Evolutionary conservation across 2,113 vertebrate species (phyloP), one percentile per base, ranked within the genome.

Genomic region (Brachyhypopomus occidentalis): DNA sequence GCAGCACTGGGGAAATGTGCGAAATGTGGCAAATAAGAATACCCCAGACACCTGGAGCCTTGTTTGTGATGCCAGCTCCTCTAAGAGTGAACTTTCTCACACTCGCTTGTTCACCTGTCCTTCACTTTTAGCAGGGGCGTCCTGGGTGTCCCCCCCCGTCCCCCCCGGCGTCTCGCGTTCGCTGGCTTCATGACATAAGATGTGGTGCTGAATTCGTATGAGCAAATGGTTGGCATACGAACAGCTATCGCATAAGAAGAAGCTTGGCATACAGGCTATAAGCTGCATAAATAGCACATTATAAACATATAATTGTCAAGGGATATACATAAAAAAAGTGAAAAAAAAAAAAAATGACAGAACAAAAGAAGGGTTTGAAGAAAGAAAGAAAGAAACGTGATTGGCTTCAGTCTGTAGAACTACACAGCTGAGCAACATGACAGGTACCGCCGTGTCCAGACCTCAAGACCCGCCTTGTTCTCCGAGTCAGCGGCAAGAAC

Each of bases 151-250:
- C 66, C 76, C 71, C 73, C 66, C 67, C 36, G 17, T 36, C 41
- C 64, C 75, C 71, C 67, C 77, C 66, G 71, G 76, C 66, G 80
- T 70, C 72, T 91, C 88, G 90, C 76, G 48, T 79, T 91, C 83
- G 87, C 82, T 59, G 80, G 66, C 23, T 86, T 92, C 38, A 56
- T 22, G 77, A 2, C 76, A 81, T n/a, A 34, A 69, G 12, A 55
- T 23, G 38, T 8, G 77, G 0, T n/a, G 1, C 23, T 36, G 8
- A 83, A 23, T 69, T 66, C 11, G 3, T 25, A 6, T 41, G 66
- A 20, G 23, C 16, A 82, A 36, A 66, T 19, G 27, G 11, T 19
- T 66, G 14, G 30, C 16, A 27, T 66, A 12, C 23, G 25, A 66
- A 6, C 63, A 34, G 17, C 16, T 16, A 19, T 5, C 17, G 1